Base-by-base conservation (phyloP, 2,888 invertebrate genomes). In the Eurytoma californica region DNA sequence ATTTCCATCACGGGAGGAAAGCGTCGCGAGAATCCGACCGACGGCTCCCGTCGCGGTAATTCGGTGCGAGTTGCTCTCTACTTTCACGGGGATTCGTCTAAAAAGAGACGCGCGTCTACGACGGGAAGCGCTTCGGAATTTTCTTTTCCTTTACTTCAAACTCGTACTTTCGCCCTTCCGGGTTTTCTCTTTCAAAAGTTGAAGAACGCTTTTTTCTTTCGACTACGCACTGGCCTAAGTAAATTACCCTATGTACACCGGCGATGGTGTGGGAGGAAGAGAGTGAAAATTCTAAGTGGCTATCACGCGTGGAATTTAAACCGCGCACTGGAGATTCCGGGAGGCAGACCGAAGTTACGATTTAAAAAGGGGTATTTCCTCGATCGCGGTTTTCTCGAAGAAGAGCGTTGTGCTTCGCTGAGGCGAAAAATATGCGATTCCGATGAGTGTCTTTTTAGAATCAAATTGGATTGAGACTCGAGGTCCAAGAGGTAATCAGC, bases 21-120 rank as follows among this genome's bases (percentile, higher is more conserved):
- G 0, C 18, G 3, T 53, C 28, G 5, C 3, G n/a, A 5, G 39
- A 65, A 66, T 60, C 69, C 57, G 73, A 73, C 5, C 20, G 39
- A 5, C 69, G 68, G 72, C 61, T 78, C 66, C 72, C 76, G 72
- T 51, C 72, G 67, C 76, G 53, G 39, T 79, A 82, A 80, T 82
- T 82, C 77, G 82, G 79, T 79, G 72, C 70, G 69, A 78, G 78
- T 68, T 80, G 77, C 39, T 39, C 39, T 39, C 72, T 82, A 81
- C 73, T 81, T 81, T 79, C 74, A 78, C 63, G 60, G 70, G 53
- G 20, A 73, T 30, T 76, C 57, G 20, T 65, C 49, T 58, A 39
- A 13, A 78, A 58, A 24, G 58, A 73, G 49, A 55, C 73, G 61
- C 73, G 60, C 53, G 24, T 65, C 47, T 63, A 66, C 61, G 18